phyloP scores from a whole-genome alignment of 2,888 invertebrate genomes.

The Quadroppia sp. region DNA sequence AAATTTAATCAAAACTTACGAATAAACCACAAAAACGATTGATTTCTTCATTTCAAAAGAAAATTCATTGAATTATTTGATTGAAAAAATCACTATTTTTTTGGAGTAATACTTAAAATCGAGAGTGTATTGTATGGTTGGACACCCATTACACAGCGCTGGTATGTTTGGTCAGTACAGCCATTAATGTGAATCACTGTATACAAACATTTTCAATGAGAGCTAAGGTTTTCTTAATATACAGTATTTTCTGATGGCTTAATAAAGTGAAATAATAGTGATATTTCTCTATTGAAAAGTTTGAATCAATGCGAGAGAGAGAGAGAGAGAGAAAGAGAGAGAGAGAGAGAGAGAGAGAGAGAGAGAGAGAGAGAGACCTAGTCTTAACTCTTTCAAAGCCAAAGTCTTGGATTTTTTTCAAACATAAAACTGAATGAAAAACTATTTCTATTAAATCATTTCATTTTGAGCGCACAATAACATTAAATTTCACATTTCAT shows the following conservation, averaged over 20 bases:
- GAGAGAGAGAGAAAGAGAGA: neutral
- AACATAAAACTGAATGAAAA: conserved; percentile 9
- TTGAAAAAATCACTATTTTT: too few relatives aligned
- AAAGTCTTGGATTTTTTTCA: neutral
- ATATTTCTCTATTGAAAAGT: neutral
- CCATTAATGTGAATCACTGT: neutral
- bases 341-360: neutral
- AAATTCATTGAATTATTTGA: too few relatives aligned
- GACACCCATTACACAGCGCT: neutral
- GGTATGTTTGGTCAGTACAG: neutral
- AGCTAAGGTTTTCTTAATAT: neutral
- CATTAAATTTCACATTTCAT: conserved; percentile 8
- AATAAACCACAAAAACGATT: too few relatives aligned
- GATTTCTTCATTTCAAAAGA: too few relatives aligned
- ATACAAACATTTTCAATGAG: neutral
- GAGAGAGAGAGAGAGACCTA: neutral
- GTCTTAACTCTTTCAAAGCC: neutral
- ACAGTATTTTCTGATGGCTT: conserved; percentile 3
- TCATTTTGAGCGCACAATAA: neutral
- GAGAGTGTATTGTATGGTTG: neutral
- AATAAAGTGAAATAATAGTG: conserved; percentile 3
- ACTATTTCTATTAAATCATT: conserved; percentile 18
- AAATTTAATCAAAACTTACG: too few relatives aligned
- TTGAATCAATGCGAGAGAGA: neutral
- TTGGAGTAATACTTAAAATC: neutral